Evolutionary conservation across 2,888 invertebrate genomes (phyloP).

Genomic region (Doris montereyensis): DNA sequence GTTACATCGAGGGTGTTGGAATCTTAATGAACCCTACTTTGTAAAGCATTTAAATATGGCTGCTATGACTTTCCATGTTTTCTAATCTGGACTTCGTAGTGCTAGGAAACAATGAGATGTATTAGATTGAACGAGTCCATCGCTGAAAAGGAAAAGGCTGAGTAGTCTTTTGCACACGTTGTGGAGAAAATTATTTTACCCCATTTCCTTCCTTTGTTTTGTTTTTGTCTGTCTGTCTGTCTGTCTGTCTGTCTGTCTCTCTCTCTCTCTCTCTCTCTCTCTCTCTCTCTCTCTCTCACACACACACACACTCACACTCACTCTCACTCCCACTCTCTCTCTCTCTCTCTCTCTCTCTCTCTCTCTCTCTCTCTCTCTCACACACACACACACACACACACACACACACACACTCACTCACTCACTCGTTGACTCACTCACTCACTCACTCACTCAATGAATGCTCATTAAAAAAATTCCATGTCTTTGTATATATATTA

Average conservation of each 20-base stretch:
- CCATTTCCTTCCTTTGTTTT: neutral
- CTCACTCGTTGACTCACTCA: neutral
- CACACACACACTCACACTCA: neutral
- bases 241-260: neutral
- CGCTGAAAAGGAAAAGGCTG: no score
- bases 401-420: neutral
- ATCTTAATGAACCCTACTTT: no score
- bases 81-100: no score
- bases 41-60: no score
- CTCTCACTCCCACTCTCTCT: neutral
- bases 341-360: neutral
- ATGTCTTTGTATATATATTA: no score
- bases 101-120: no score
- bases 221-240: neutral
- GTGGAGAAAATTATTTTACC: no score
- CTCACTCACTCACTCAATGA: neutral
- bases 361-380: neutral
- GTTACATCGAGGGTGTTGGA: no score
- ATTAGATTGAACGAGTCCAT: no score
- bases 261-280: neutral
- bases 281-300: neutral
- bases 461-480: no score
- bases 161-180: no score
- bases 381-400: neutral
- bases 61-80: no score